A percentile compares a stretch with the other conserved stretches of the same genome.
Conservation (phyloP, 2,888 invertebrate species). For the Parnassius mnemosyne region DNA sequence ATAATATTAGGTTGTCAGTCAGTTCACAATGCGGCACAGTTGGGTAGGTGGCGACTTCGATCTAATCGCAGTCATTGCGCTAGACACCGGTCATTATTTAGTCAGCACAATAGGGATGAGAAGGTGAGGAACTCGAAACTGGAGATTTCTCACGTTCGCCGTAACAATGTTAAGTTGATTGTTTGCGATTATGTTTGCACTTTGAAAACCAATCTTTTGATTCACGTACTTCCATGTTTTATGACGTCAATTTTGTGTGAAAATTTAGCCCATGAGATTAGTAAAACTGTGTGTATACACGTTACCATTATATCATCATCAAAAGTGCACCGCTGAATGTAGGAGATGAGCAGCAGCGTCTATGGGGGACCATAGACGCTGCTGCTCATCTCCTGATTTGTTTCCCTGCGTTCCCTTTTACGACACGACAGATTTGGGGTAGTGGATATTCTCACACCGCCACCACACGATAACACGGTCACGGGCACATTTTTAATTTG, state of each 20-base stretch:
- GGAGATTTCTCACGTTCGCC: constrained; percentile 42
- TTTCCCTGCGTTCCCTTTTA: no score
- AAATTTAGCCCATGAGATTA: background rate
- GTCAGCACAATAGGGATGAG: constrained; percentile 29
- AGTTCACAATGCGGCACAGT: constrained; percentile 41
- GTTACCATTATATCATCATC: no score
- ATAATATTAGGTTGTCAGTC: constrained; percentile 29
- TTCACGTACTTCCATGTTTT: background rate
- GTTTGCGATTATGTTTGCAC: constrained; percentile 23
- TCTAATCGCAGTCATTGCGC: constrained; percentile 68
- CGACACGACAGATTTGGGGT: no score
- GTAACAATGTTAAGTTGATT: constrained; percentile 25
- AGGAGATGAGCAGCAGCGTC: no score
- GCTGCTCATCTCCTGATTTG: no score
- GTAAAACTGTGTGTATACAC: background rate
- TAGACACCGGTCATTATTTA: constrained; percentile 46
- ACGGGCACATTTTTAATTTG: no score
- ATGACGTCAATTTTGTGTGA: constrained; percentile 4
- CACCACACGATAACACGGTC: no score
- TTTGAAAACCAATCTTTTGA: constrained; percentile 2
- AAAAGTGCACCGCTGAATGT: no score
- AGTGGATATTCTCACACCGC: no score
- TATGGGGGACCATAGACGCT: no score
- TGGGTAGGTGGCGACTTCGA: constrained; percentile 37
- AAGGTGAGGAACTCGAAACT: constrained; percentile 41